These are phyloP conservation scores for Lampris megalopsis DNA, from an alignment of 2,113 vertebrate genomes.

Conservation along the genomic window DNA sequence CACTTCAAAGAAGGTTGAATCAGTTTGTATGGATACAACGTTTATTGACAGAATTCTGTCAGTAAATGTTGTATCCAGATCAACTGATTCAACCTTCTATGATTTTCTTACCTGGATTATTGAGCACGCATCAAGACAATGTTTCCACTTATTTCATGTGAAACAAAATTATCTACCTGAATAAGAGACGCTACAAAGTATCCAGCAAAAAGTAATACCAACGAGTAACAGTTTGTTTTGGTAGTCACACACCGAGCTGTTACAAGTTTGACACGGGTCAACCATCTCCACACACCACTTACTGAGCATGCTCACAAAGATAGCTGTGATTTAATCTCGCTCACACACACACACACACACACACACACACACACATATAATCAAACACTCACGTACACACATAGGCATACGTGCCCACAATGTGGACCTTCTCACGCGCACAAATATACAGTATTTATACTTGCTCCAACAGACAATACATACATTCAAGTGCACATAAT, in stretches of 20 bases:
- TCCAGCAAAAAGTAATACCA: background rate
- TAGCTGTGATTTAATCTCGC: slow-evolving; percentile 73
- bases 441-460: background rate
- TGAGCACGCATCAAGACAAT: too few species aligned
- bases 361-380: slow-evolving; percentile 34
- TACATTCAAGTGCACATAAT: background rate
- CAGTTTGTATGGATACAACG: too few species aligned
- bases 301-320: slow-evolving; percentile 58
- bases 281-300: slow-evolving; percentile 43
- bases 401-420: background rate
- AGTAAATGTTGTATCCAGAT: too few species aligned
- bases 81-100: too few species aligned
- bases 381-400: slow-evolving; percentile 13
- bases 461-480: background rate
- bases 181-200: too few species aligned
- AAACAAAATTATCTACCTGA: too few species aligned
- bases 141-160: too few species aligned
- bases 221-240: slow-evolving; percentile 48
- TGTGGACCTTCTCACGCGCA: slow-evolving; percentile 5
- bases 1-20: too few species aligned
- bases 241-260: slow-evolving; percentile 40
- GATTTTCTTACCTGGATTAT: too few species aligned
- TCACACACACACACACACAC: slow-evolving; percentile 51
- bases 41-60: too few species aligned
- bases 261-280: slow-evolving; percentile 48